A percentile compares a stretch with the other conserved stretches of the same genome.
These are phyloP conservation scores for Pimpla rufipes DNA, from an alignment of 2,888 invertebrate genomes.

Conservation along the genomic window DNA sequence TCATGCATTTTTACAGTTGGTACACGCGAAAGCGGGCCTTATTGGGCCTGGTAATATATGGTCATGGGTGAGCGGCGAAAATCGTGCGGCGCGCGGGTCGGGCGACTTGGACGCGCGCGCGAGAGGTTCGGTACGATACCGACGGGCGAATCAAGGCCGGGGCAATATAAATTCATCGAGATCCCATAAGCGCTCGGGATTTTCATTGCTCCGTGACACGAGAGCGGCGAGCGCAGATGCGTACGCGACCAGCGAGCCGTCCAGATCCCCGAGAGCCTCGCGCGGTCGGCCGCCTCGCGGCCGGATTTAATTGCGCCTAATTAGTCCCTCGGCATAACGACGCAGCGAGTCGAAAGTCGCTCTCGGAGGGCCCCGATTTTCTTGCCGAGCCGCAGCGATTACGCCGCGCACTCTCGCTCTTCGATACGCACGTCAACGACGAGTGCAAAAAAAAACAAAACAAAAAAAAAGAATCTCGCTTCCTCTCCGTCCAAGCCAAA, in stretches of 20 bases:
- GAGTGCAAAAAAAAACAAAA: constrained; percentile 23
- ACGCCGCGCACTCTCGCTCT: constrained; percentile 35
- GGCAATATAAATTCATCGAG: constrained; percentile 72
- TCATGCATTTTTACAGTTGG: constrained; percentile 70
- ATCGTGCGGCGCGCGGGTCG: constrained; percentile 6
- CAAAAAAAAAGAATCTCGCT: constrained; percentile 9
- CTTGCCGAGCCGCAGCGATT: constrained; percentile 67
- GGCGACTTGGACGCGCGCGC: constrained; percentile 46
- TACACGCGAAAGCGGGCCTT: constrained; percentile 69
- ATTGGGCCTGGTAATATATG: constrained; percentile 69
- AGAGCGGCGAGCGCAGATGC: constrained; percentile 63
- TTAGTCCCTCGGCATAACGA: constrained; percentile 74
- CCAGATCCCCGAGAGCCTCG: constrained; percentile 59
- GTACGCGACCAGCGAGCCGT: constrained; percentile 36
- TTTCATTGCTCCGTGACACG: constrained; percentile 70
- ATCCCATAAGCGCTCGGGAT: constrained; percentile 68
- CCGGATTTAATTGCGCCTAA: constrained; percentile 81
- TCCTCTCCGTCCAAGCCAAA: constrained; percentile 1
- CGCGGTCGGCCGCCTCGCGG: constrained; percentile 70
- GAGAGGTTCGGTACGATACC: constrained; percentile 52
- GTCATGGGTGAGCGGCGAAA: constrained; percentile 56
- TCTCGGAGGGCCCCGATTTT: constrained; percentile 60
- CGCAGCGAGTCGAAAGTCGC: constrained; percentile 71
- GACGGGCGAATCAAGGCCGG: constrained; percentile 63
- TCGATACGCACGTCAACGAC: constrained; percentile 40